Evolutionary conservation across 1,140 invertebrate genomes (phyloP).

Genomic region (Aphaenogaster rudis): DNA sequence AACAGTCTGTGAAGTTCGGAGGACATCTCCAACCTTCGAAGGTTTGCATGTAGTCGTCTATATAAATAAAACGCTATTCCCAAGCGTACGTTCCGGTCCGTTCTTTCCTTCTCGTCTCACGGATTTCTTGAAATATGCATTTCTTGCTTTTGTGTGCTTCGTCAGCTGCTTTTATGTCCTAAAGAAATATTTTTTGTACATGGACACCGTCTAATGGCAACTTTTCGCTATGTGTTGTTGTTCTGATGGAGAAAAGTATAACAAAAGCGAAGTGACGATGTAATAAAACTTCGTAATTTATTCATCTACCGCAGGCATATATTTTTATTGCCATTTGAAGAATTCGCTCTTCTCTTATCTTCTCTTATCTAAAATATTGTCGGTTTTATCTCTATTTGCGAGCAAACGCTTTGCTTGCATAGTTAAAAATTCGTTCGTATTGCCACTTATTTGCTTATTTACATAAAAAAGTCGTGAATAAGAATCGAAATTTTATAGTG

Average conservation of each 20-base stretch:
- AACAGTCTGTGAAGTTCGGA: neutral
- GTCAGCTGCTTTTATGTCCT: constrained; percentile 63
- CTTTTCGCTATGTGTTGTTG: constrained; percentile 39
- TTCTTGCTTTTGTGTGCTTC: constrained; percentile 68
- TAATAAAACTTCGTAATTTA: constrained; percentile 62
- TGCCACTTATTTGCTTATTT: neutral
- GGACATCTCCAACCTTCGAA: constrained; percentile 34
- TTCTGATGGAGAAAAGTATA: constrained; percentile 9
- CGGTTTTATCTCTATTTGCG: constrained; percentile 27
- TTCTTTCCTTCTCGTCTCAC: constrained; percentile 63
- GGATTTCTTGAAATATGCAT: constrained; percentile 77
- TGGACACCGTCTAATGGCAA: constrained; percentile 55
- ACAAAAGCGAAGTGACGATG: neutral
- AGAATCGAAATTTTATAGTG: neutral
- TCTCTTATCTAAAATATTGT: neutral
- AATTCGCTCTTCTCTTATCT: neutral
- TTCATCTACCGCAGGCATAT: constrained; percentile 27
- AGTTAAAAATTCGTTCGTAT: neutral
- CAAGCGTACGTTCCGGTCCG: constrained; percentile 42
- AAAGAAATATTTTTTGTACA: constrained; percentile 64
- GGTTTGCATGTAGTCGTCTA: constrained; percentile 36
- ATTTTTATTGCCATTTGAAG: constrained; percentile 48
- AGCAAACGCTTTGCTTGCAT: neutral
- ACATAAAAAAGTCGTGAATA: neutral
- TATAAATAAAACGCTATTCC: constrained; percentile 64